phyloP scores from a whole-genome alignment of 2,888 invertebrate genomes.

The Neoaliturus tenellus region DNA sequence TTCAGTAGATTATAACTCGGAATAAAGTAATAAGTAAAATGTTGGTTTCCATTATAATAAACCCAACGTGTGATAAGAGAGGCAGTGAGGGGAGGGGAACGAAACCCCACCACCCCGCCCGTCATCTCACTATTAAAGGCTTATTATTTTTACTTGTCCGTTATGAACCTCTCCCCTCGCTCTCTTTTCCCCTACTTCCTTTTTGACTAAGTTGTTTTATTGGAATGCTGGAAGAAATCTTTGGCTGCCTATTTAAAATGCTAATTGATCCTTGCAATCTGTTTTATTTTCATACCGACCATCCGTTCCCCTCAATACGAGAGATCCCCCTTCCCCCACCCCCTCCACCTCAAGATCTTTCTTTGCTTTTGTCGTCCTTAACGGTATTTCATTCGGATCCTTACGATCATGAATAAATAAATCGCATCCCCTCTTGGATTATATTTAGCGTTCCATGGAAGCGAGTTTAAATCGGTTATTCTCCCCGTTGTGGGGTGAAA shows the following conservation, averaged over 20 bases:
- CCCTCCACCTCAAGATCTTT: neutral
- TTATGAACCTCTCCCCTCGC: conserved; percentile 3
- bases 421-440: conserved; percentile 12
- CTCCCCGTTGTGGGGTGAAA: neutral
- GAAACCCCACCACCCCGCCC: neutral
- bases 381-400: conserved; percentile 24
- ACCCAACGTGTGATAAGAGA: neutral
- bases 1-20: neutral
- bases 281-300: conserved; percentile 46
- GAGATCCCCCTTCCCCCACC: neutral
- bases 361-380: conserved; percentile 18
- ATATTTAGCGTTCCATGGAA: neutral
- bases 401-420: conserved; percentile 32
- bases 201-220: conserved; percentile 39
- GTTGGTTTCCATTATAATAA: conserved; percentile 28
- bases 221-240: conserved; percentile 46
- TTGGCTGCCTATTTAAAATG: conserved; percentile 49
- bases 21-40: conserved; percentile 3
- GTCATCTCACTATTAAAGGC: conserved; percentile 39
- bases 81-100: conserved; percentile 1
- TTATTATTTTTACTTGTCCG: conserved; percentile 50
- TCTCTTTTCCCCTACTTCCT: neutral
- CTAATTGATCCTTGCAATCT: conserved; percentile 43
- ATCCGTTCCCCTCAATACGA: neutral
- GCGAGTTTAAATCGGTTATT: neutral